Percentiles rank a stretch among this genome's conserved stretches.
These are phyloP conservation scores for Sinopyrophorus schimmeli DNA, from an alignment of 2,888 invertebrate species.

Conservation along the genomic window DNA sequence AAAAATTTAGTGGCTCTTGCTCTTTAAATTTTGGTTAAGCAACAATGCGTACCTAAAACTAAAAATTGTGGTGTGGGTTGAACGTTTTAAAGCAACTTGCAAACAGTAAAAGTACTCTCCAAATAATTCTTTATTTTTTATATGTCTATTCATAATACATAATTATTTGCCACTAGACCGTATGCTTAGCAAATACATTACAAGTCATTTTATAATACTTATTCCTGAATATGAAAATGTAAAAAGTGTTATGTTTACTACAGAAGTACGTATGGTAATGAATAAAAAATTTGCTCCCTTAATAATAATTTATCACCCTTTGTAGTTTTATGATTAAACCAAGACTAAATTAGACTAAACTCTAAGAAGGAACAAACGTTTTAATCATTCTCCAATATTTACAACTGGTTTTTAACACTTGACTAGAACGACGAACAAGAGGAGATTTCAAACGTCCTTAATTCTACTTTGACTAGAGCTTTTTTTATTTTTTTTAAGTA, in stretches of 20 bases:
- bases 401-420: constrained; percentile 36
- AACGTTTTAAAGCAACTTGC: constrained; percentile 1
- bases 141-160: constrained; percentile 50
- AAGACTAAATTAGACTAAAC: constrained; percentile 46
- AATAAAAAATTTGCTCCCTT: constrained; percentile 32
- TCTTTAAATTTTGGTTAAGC: no score
- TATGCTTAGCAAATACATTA: constrained; percentile 52
- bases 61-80: no score
- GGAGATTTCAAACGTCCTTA: constrained; percentile 14
- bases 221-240: constrained; percentile 51
- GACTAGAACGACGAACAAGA: constrained; percentile 30
- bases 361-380: constrained; percentile 36
- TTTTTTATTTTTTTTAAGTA: no score
- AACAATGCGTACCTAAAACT: no score
- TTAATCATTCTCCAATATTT: constrained; percentile 38
- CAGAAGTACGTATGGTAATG: constrained; percentile 38
- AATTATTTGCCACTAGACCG: constrained; percentile 52
- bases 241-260: constrained; percentile 46
- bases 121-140: constrained; percentile 47
- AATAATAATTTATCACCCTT: constrained; percentile 45
- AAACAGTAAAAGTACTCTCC: constrained; percentile 22
- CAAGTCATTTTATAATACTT: constrained; percentile 49
- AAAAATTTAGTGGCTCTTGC: no score
- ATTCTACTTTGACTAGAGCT: neutral
- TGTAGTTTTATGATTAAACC: constrained; percentile 41